Evolutionary conservation across 37 sponge, comb jelly and placozoan species (phyloP), one percentile per base, ranked within the genome.

Genomic region (Bolinopsis microptera): DNA sequence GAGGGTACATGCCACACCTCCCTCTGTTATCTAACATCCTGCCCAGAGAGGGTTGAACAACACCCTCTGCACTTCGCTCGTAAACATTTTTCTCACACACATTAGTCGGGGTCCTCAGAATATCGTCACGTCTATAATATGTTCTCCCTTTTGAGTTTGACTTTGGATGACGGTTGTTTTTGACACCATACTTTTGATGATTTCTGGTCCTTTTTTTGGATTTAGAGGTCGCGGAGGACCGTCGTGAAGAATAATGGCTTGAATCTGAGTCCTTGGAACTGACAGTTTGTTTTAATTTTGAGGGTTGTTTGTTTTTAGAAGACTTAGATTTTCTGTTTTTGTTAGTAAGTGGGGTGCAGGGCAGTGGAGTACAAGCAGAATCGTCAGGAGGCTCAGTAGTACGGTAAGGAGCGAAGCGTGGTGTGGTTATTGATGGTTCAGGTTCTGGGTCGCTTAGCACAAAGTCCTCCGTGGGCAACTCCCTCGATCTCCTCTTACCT

Each of bases 21-120:
- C 90, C 90, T 3, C 90, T 28, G 31, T 41, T 86, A 30, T 86
- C 90, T 48, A 86, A 48, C 90, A 86, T 86, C n/a, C 40, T 13
- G 30, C 90, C 90, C 3, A 35, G 80, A 27, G 18, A 16, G 18
- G 36, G 35, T n/a, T 23, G 3, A 5, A 5, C 61, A 18, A 48
- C 9, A 13, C 9, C 9, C 61, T 18, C 13, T 13, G 5, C 61
- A 18, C 13, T 13, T 48, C 61, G 5, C 61, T 48, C 61, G 5
- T 48, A 5, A 18, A 48, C 61, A 5, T 13, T 13, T 48, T 13
- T 48, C 61, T 48, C 61, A 13, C 5, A 48, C 61, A 48, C 9
- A 13, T 48, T 48, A 18, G 13, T 48, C 61, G 61, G 9, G 13
- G 61, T 48, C 61, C 9, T 18, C n/a, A n/a, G n/a, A n/a, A n/a